phyloP scores from a whole-genome alignment of 1,140 invertebrate species.

The Scaptodrosophila lebanonensis region DNA sequence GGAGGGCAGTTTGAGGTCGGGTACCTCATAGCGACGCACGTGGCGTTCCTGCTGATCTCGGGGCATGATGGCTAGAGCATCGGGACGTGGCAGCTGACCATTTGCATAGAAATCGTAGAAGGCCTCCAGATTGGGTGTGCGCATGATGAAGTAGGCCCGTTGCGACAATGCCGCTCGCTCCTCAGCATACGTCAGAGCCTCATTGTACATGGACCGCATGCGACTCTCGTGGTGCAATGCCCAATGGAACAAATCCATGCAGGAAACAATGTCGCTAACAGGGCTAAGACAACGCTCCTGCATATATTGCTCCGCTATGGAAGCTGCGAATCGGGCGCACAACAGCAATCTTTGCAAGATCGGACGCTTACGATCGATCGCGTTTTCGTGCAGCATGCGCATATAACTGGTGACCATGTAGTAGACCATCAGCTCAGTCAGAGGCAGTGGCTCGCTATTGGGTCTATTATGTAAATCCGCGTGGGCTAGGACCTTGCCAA shows the following conservation, averaged over 20 bases:
- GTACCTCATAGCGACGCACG: neutral
- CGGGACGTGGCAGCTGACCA: neutral
- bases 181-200: neutral
- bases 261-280: neutral
- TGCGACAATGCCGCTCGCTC: neutral
- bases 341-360: neutral
- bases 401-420: conserved; percentile 17
- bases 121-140: conserved; percentile 5
- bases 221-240: neutral
- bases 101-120: conserved; percentile 2
- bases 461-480: neutral
- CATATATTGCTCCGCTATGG: neutral
- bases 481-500: neutral
- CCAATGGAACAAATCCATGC: neutral
- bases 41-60: neutral
- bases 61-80: conserved; percentile 5
- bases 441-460: too few relatives aligned
- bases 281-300: too few relatives aligned
- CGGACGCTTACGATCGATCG: neutral
- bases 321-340: neutral
- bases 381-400: neutral
- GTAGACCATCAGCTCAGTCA: neutral
- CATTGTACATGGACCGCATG: neutral
- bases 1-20: too few relatives aligned
- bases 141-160: neutral